These are phyloP conservation scores for Aptenodytes forsteri DNA, from an alignment of 2,113 vertebrate species.

Conservation along the genomic window DNA sequence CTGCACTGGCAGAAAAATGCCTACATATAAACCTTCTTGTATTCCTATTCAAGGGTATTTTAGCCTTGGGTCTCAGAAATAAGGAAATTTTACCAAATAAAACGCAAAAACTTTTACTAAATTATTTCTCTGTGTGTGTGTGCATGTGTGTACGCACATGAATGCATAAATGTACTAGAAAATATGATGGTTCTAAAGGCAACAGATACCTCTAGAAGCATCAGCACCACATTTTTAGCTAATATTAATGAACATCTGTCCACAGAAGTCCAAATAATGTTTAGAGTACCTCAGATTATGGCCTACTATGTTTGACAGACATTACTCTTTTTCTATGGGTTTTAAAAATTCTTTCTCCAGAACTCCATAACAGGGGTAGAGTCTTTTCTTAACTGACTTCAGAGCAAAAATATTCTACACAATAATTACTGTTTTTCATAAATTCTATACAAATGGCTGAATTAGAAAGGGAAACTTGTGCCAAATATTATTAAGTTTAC, in stretches of 20 bases:
- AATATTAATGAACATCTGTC: neutral
- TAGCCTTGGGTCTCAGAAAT: neutral
- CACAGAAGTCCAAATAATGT: neutral
- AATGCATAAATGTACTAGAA: neutral
- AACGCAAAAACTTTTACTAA: neutral
- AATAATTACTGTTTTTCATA: neutral
- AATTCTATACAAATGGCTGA: neutral
- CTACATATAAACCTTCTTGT: neutral
- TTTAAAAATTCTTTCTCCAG: neutral
- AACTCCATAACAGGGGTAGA: neutral
- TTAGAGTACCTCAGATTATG: neutral
- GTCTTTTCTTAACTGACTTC: neutral
- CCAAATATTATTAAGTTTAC: neutral
- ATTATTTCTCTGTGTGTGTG: neutral
- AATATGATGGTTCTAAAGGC: neutral
- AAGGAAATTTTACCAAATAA: neutral
- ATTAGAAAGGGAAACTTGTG: neutral
- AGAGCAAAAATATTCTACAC: neutral
- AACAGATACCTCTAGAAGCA: neutral
- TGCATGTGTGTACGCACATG: neutral
- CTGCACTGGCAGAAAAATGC: neutral
- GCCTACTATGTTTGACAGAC: neutral
- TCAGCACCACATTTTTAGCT: neutral
- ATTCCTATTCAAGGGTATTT: neutral
- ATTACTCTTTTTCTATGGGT: neutral